Percentiles rank a stretch among this genome's conserved stretches.
Conservation (phyloP, 2,113 vertebrate genomes). For the Rhizomys pruinosus region DNA sequence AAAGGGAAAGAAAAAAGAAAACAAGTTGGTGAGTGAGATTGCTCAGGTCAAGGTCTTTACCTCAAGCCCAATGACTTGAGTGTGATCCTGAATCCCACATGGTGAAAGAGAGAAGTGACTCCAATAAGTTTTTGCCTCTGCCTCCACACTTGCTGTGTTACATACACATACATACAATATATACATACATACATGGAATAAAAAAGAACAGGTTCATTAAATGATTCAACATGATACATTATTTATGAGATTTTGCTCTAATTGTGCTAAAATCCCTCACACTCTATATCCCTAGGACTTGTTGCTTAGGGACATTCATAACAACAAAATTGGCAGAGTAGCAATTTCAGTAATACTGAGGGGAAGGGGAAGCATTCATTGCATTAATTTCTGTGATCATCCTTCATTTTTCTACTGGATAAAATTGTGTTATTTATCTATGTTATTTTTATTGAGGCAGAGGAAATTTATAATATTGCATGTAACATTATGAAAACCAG, state of each 20-base stretch:
- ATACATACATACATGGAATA: not conserved
- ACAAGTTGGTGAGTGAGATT: not conserved
- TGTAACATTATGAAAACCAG: not conserved
- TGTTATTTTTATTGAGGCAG: not conserved
- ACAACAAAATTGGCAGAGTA: not conserved
- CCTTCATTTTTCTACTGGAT: not conserved
- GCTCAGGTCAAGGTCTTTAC: not conserved
- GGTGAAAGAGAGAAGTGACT: not conserved
- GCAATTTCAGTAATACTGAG: not conserved
- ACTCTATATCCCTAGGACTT: not conserved
- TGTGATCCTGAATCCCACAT: not conserved
- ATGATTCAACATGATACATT: not conserved
- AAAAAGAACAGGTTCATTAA: conserved; percentile 6
- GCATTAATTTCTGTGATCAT: not conserved
- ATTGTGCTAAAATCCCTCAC: not conserved
- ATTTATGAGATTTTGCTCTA: not conserved
- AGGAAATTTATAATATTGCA: not conserved
- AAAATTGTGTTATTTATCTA: no score
- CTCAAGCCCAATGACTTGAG: not conserved
- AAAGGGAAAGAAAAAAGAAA: not conserved
- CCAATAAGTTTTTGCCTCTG: not conserved
- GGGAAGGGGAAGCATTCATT: not conserved
- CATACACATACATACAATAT: no score
- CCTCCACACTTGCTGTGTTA: no score
- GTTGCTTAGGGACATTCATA: not conserved